Evolutionary conservation across 92 coral and sea anemone genomes (phyloP).

Genomic region (Epizoanthus fatuus): DNA sequence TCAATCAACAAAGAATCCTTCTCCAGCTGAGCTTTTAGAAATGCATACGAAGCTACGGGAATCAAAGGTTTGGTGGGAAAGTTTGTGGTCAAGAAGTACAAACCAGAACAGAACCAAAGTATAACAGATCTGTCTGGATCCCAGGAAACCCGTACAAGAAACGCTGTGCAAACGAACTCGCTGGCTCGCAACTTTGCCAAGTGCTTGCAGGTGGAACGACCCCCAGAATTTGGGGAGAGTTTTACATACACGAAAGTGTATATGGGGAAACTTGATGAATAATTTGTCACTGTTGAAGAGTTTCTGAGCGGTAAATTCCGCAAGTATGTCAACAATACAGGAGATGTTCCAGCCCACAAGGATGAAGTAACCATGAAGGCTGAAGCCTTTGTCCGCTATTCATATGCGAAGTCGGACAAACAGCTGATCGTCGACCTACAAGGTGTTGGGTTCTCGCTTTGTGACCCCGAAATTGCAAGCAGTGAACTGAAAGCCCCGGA

Average conservation of each 20-base stretch:
- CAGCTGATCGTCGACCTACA: slow-evolving; percentile 34
- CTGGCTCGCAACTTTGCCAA: neutral
- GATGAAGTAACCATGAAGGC: slow-evolving; percentile 26
- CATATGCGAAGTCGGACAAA: slow-evolving; percentile 31
- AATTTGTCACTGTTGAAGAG: slow-evolving; percentile 7
- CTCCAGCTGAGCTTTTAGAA: slow-evolving; percentile 11
- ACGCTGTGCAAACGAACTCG: slow-evolving; percentile 8
- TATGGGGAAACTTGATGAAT: neutral
- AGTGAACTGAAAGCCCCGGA: slow-evolving; percentile 1
- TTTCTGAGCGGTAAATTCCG: slow-evolving; percentile 7
- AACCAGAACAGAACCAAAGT: neutral
- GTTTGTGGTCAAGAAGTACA: slow-evolving; percentile 20
- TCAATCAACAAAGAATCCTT: neutral
- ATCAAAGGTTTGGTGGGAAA: neutral
- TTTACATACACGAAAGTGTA: slow-evolving; percentile 2
- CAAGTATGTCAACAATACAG: slow-evolving; percentile 34
- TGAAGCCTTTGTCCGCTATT: slow-evolving; percentile 16
- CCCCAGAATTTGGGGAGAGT: slow-evolving; percentile 8
- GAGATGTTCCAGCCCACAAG: slow-evolving; percentile 17
- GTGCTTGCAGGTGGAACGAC: slow-evolving; percentile 1
- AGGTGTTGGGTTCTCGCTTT: slow-evolving; percentile 37
- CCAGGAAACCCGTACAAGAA: neutral
- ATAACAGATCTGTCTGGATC: slow-evolving; percentile 11
- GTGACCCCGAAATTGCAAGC: slow-evolving; percentile 47
- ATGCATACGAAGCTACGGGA: slow-evolving; percentile 24